Evolutionary conservation across 2,113 vertebrate species (phyloP).

Genomic region (Gavialis gangeticus): DNA sequence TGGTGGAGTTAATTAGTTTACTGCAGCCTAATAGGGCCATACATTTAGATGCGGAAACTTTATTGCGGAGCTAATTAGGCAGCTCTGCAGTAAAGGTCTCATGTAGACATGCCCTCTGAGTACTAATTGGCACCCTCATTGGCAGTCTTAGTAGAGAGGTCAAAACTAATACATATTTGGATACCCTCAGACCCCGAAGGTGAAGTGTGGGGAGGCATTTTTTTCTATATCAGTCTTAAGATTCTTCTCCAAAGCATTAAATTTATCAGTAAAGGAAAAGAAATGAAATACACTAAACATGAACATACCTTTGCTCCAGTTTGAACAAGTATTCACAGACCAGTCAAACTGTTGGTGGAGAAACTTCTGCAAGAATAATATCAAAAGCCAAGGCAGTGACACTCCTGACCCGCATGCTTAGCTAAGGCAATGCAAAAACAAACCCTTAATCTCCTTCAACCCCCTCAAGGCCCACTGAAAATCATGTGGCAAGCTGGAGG

Average conservation of each 20-base stretch:
- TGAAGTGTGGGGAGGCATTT: not conserved
- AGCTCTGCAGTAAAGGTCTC: too few relatives aligned
- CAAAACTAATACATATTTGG: constrained; percentile 3
- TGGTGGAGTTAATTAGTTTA: too few relatives aligned
- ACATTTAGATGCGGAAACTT: too few relatives aligned
- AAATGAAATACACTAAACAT: not conserved
- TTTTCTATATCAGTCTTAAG: not conserved
- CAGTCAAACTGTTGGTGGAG: not conserved
- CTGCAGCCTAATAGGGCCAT: too few relatives aligned
- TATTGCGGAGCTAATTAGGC: too few relatives aligned
- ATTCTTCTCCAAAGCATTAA: not conserved
- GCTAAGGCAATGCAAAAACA: not conserved
- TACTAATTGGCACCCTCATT: not conserved
- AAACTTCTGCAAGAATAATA: not conserved
- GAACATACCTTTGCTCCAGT: not conserved
- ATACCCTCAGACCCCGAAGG: not conserved
- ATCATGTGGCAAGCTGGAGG: not conserved
- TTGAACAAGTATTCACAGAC: not conserved
- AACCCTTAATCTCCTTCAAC: not conserved
- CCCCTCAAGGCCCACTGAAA: not conserved
- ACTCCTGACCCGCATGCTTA: not conserved
- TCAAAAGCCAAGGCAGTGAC: not conserved
- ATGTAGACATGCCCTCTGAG: too few relatives aligned
- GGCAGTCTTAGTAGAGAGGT: not conserved
- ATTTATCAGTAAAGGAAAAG: not conserved